Evolutionary conservation across 2,888 invertebrate genomes (phyloP).

Genomic region (Ptychoptera albimana): DNA sequence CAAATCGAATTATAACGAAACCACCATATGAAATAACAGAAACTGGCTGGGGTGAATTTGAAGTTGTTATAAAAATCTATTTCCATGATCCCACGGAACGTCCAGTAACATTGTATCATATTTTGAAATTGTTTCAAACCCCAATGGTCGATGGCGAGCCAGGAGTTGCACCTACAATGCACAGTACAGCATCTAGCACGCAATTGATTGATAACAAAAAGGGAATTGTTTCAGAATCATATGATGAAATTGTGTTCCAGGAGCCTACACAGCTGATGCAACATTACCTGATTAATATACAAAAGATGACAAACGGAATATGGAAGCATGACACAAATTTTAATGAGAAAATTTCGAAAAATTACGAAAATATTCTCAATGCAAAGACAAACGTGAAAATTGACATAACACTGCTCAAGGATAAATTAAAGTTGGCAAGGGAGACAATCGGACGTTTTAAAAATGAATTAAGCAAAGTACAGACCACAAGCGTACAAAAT

Average conservation of each 20-base stretch:
- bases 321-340: constrained; percentile 79
- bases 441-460: constrained; percentile 75
- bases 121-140: constrained; percentile 85
- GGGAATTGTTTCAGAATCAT: constrained; percentile 77
- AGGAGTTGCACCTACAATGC: constrained; percentile 7
- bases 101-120: constrained; percentile 87
- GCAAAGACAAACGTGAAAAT: constrained; percentile 66
- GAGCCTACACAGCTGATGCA: constrained; percentile 85
- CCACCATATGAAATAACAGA: constrained; percentile 96
- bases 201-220: constrained; percentile 40
- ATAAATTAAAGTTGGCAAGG: constrained; percentile 66
- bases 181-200: constrained; percentile 14
- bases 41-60: constrained; percentile 99
- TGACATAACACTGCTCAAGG: constrained; percentile 73
- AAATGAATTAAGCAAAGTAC: constrained; percentile 44
- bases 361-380: constrained; percentile 55
- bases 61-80: constrained; percentile 93
- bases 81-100: constrained; percentile 87
- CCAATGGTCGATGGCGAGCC: constrained; percentile 34
- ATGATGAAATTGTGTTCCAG: constrained; percentile 91
- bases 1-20: constrained; percentile 81
- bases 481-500: constrained; percentile 13
- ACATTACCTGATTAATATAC: constrained; percentile 61
- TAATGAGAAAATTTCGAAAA: constrained; percentile 29
- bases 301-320: constrained; percentile 51